phyloP scores from a whole-genome alignment of 2,888 invertebrate species.

The Tetramorium bicarinatum region DNA sequence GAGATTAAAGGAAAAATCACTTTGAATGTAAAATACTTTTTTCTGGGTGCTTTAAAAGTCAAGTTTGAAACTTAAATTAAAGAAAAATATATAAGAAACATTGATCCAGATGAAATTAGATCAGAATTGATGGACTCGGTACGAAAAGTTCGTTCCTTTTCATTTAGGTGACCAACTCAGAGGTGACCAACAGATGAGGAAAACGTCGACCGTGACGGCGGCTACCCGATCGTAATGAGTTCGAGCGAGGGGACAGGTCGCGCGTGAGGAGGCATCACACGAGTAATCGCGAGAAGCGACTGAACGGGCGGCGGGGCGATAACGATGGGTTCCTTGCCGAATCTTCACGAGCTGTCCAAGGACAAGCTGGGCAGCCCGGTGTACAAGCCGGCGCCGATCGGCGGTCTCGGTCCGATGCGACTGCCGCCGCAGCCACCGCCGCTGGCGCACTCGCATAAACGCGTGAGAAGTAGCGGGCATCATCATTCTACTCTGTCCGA shows the following conservation, averaged over 20 bases:
- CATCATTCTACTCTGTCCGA: constrained; percentile 83
- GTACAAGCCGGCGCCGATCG: constrained; percentile 80
- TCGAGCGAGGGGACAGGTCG: constrained; percentile 15
- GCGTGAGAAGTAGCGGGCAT: constrained; percentile 83
- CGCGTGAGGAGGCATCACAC: constrained; percentile 25
- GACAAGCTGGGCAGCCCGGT: constrained; percentile 82
- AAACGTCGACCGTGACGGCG: constrained; percentile 18
- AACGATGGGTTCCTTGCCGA: constrained; percentile 90
- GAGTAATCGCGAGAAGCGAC: constrained; percentile 30
- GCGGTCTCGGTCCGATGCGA: constrained; percentile 80
- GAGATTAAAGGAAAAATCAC: too few relatives aligned
- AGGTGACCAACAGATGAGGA: background rate
- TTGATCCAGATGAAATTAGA: background rate
- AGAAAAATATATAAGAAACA: background rate
- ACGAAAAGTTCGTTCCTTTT: background rate
- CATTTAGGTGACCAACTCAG: constrained; percentile 26
- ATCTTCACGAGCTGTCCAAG: constrained; percentile 89
- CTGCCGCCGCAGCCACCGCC: constrained; percentile 83
- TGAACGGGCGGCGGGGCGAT: constrained; percentile 63
- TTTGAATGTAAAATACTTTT: too few relatives aligned
- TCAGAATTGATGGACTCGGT: background rate
- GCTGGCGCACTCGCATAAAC: constrained; percentile 82
- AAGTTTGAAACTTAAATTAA: too few relatives aligned
- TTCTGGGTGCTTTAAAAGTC: too few relatives aligned
- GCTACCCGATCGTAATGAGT: constrained; percentile 25